Conservation (phyloP, 1,140 invertebrate species). For the Drosophila rufa region DNA sequence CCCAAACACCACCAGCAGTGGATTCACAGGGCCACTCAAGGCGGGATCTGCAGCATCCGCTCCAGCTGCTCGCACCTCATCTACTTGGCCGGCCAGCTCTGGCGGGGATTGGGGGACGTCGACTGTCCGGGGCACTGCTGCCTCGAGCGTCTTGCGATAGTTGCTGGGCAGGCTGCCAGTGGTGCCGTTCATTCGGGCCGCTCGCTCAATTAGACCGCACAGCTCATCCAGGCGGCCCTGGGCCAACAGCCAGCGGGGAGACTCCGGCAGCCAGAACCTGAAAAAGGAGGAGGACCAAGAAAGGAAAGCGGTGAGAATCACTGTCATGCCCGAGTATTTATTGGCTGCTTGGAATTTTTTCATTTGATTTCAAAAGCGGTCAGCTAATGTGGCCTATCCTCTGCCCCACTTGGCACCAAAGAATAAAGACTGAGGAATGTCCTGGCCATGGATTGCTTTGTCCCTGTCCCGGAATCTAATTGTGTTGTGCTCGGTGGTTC, state of each 20-base stretch:
- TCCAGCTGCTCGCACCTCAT: conserved; percentile 23
- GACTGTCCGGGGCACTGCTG: conserved; percentile 60
- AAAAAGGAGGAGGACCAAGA: background rate
- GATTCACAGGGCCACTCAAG: conserved; percentile 77
- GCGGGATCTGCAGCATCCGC: conserved; percentile 1
- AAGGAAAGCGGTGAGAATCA: conserved; percentile 40
- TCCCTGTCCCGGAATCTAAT: conserved; percentile 68
- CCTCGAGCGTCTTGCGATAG: conserved; percentile 87
- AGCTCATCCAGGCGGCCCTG: conserved; percentile 90
- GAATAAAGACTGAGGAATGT: conserved; percentile 66
- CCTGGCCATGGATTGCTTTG: conserved; percentile 52
- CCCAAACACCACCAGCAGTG: conserved; percentile 87
- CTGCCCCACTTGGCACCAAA: conserved; percentile 4
- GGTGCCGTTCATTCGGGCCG: conserved; percentile 88
- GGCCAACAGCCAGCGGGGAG: conserved; percentile 93
- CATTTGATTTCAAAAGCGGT: conserved; percentile 64
- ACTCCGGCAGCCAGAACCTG: conserved; percentile 92
- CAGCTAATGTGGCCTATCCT: conserved; percentile 59
- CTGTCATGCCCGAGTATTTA: conserved; percentile 57
- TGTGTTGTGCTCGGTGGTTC: conserved; percentile 38
- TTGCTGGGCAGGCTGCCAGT: conserved; percentile 86
- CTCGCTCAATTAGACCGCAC: conserved; percentile 88
- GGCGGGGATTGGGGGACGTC: conserved; percentile 4
- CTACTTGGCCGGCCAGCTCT: conserved; percentile 15
- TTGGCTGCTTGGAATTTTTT: conserved; percentile 73